Evolutionary conservation across 2,797 vertebrate species (phyloP), one percentile per base, ranked within the genome.

Genomic region (Chaetodon trifasciatus): DNA sequence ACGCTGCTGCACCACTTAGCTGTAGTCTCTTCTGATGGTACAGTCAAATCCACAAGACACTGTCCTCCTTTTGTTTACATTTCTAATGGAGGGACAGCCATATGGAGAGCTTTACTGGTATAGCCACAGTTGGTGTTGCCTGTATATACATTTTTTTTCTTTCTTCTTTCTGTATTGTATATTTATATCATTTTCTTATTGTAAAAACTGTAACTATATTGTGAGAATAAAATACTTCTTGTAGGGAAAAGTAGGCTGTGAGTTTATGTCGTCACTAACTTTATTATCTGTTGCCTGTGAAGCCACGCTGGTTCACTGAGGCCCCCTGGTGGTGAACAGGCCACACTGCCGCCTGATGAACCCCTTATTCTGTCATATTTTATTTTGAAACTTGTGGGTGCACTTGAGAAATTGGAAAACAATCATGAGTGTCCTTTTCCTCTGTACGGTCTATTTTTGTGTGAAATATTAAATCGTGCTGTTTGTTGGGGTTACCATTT

Each of bases 161-260:
- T 74, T 86, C 88, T 76, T 78, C 44, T 63, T 74, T 86, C 88
- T 91, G 89, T 89, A 86, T 88, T 89, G 88, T 92, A 85, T 68
- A 92, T 93, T 90, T 92, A 69, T 91, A 92, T 88, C 0, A 78
- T 93, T 95, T 93, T 94, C 86, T 92, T 93, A 93, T 90, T 93
- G 88, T 90, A 82, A 77, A 92, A 87, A 83, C 0, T 93, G n/a
- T 81, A 86, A 88, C 28, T 82, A 88, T 86, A 82, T 83, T 93
- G 78, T 80, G 86, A 87, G 84, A 95, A 95, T 94, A 93, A 94
- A 94, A 82, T 24, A 72, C 74, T 84, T 88, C 77, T 84, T 85
- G 65, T 83, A 82, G 73, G 73, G 76, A 70, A 84, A 74, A 69
- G 50, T n/a, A 64, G 69, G 49, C 12, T 32, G 61, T 70, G 62